Evolutionary conservation across 2,888 invertebrate species (phyloP).

Genomic region (Bimastos eiseni): DNA sequence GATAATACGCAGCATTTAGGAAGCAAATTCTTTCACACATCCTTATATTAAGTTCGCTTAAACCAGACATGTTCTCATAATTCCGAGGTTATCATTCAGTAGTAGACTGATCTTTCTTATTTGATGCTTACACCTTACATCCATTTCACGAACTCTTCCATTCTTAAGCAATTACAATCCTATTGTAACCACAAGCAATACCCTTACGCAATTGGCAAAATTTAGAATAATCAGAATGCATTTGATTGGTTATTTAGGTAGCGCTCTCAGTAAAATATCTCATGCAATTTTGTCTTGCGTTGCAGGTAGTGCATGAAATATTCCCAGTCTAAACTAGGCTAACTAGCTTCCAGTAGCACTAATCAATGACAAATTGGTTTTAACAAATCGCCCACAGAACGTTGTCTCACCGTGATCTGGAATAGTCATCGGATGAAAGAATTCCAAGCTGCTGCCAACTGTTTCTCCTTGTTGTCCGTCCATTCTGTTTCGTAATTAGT

Average conservation of each 20-base stretch:
- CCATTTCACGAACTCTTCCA: neutral
- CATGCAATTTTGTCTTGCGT: neutral
- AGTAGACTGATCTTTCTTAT: neutral
- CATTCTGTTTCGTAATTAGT: neutral
- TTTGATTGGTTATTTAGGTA: neutral
- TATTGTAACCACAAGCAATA: neutral
- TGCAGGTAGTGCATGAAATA: neutral
- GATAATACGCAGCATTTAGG: neutral
- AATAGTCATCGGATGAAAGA: neutral
- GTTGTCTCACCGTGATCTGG: neutral
- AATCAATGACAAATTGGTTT: neutral
- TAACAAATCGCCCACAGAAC: neutral
- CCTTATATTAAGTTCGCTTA: no score
- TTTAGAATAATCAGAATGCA: neutral
- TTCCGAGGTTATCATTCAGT: neutral
- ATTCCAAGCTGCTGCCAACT: neutral
- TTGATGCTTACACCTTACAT: neutral
- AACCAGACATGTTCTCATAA: no score
- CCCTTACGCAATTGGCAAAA: neutral
- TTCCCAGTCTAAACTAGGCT: neutral
- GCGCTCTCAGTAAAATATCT: neutral
- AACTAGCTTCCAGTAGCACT: neutral
- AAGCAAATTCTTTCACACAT: neutral
- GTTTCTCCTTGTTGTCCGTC: neutral
- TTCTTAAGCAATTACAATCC: neutral